A percentile compares a stretch with the other conserved stretches of the same genome.
Evolutionary conservation across 2,888 invertebrate species (phyloP).

Genomic region (Blastobasis lacticolella): DNA sequence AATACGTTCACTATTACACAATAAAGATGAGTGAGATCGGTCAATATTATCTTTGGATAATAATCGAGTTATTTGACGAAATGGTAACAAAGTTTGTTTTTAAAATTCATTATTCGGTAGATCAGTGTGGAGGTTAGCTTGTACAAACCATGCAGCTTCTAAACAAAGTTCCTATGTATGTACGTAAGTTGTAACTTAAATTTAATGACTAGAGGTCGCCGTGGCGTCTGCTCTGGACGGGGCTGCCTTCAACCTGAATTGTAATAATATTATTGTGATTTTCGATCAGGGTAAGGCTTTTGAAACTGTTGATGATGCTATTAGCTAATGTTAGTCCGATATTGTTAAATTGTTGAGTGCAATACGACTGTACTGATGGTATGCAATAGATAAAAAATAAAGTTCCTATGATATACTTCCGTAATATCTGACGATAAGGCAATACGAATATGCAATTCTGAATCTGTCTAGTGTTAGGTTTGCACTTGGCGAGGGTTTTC

Average conservation of each 20-base stretch:
- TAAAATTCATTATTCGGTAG: conserved; percentile 63
- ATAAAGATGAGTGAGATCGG: conserved; percentile 27
- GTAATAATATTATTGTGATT: conserved; percentile 48
- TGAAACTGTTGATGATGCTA: conserved; percentile 23
- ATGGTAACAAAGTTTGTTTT: conserved; percentile 57
- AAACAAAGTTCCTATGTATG: conserved; percentile 75
- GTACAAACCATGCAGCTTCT: conserved; percentile 75
- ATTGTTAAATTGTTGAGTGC: not conserved
- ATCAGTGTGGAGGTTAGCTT: conserved; percentile 73
- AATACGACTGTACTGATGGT: no score
- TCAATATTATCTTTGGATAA: conserved; percentile 40
- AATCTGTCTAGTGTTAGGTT: no score
- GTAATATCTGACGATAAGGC: no score
- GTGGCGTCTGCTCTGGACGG: conserved; percentile 39
- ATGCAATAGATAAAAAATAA: no score
- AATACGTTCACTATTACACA: conserved; percentile 3
- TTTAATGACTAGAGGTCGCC: conserved; percentile 60
- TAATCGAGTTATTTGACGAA: conserved; percentile 53
- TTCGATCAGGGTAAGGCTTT: conserved; percentile 57
- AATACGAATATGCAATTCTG: no score
- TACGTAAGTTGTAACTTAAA: conserved; percentile 72
- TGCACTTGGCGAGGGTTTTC: no score
- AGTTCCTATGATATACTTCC: no score
- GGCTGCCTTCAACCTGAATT: conserved; percentile 36
- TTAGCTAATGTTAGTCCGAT: conserved; percentile 10